These are phyloP conservation scores for Sebastes iracundus DNA, from an alignment of 2,797 vertebrate species.

Conservation along the genomic window DNA sequence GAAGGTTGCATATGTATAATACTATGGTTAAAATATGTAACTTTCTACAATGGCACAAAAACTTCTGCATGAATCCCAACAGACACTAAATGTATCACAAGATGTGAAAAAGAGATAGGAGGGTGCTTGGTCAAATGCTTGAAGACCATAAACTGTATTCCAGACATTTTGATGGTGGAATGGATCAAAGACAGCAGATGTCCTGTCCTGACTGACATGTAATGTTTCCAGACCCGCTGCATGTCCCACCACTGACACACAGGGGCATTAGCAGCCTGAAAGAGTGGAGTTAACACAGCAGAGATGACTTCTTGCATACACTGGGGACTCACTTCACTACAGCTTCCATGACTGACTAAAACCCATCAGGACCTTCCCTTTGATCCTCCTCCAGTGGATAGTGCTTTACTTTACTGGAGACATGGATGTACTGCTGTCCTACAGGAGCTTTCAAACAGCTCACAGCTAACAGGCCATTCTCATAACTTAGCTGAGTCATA, in stretches of 20 bases:
- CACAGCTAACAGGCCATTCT: slow-evolving; percentile 33
- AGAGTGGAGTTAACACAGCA: slow-evolving; percentile 40
- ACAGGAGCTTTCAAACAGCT: slow-evolving; percentile 39
- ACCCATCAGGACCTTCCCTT: slow-evolving; percentile 53
- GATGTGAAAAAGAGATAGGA: slow-evolving; percentile 11
- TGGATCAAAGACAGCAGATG: slow-evolving; percentile 59
- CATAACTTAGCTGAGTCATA: slow-evolving; percentile 53
- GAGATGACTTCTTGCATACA: slow-evolving; percentile 37
- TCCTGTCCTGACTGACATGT: slow-evolving; percentile 43
- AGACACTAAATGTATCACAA: slow-evolving; percentile 24
- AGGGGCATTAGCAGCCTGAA: slow-evolving; percentile 25
- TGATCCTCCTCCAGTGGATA: slow-evolving; percentile 61
- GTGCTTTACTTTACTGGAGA: slow-evolving; percentile 47
- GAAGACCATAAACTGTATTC: slow-evolving; percentile 25
- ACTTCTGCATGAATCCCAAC: background rate
- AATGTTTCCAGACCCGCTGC: slow-evolving; percentile 40
- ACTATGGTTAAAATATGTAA: background rate
- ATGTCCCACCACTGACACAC: slow-evolving; percentile 43
- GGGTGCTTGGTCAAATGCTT: slow-evolving; percentile 1
- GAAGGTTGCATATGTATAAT: background rate
- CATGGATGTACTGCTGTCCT: slow-evolving; percentile 44
- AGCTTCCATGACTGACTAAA: slow-evolving; percentile 52
- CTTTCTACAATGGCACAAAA: background rate
- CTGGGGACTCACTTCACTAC: slow-evolving; percentile 43
- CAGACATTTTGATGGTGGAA: slow-evolving; percentile 33